Percentiles rank a stretch among this genome's conserved stretches.
Evolutionary conservation across 2,888 invertebrate genomes (phyloP).

Genomic region (Pilophorus perplexus): DNA sequence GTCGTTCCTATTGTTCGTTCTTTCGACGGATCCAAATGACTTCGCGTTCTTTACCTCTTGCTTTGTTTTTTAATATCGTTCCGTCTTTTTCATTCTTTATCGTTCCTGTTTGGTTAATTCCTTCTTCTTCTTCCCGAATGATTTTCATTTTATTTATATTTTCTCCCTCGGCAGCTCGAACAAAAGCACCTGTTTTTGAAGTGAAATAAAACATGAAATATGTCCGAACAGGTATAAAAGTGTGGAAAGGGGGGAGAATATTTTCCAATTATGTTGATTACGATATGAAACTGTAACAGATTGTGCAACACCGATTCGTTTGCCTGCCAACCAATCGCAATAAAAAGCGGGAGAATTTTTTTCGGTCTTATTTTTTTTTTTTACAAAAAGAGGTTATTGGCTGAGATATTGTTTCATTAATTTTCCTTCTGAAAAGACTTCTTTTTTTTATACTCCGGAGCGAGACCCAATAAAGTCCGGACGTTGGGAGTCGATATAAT

Average conservation of each 20-base stretch:
- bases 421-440: not conserved
- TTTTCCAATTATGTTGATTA: conserved; percentile 29
- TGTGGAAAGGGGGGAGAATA: too few relatives aligned
- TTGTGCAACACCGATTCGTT: conserved; percentile 10
- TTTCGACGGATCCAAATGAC: too few relatives aligned
- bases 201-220: too few relatives aligned
- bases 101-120: too few relatives aligned
- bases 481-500: conserved; percentile 32
- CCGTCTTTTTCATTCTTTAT: too few relatives aligned
- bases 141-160: too few relatives aligned
- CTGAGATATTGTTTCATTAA: not conserved
- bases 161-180: conserved; percentile 1
- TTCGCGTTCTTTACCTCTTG: too few relatives aligned
- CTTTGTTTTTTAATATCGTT: too few relatives aligned
- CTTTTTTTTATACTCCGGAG: not conserved
- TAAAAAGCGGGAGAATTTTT: conserved; percentile 13
- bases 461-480: conserved; percentile 20
- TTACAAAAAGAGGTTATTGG: not conserved
- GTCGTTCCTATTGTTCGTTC: too few relatives aligned
- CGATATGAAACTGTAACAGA: conserved; percentile 33
- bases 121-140: too few relatives aligned
- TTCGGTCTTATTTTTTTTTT: not conserved
- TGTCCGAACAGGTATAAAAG: too few relatives aligned
- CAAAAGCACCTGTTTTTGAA: not conserved
- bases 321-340: conserved; percentile 25